phyloP scores from a whole-genome alignment of 2,113 vertebrate species.

The Oncorhynchus clarkii region DNA sequence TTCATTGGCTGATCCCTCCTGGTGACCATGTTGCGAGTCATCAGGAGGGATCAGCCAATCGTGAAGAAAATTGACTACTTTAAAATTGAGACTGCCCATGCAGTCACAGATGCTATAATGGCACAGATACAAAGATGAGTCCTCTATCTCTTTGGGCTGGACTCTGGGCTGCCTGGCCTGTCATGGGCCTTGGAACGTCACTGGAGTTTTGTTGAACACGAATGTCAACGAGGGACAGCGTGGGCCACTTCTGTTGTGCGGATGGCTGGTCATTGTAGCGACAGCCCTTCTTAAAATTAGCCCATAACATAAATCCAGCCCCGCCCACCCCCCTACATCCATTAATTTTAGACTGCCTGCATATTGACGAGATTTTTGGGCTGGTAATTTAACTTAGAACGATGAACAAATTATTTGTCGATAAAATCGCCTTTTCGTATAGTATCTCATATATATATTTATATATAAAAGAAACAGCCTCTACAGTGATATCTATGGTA shows the following conservation, averaged over 20 bases:
- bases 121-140: no score
- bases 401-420: slow-evolving; percentile 24
- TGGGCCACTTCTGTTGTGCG: not conserved
- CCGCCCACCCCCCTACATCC: not conserved
- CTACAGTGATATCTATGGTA: slow-evolving; percentile 18
- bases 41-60: no score
- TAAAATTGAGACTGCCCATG: no score
- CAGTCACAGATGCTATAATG: no score
- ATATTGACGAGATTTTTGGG: not conserved
- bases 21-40: no score
- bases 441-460: slow-evolving; percentile 28
- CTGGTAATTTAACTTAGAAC: slow-evolving; percentile 14
- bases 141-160: not conserved
- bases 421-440: slow-evolving; percentile 39
- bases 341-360: not conserved
- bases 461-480: not conserved
- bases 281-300: no score
- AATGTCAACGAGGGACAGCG: not conserved
- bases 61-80: no score
- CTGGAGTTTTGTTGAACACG: slow-evolving; percentile 10
- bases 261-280: no score
- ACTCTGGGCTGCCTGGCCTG: not conserved
- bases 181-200: not conserved
- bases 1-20: no score
- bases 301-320: not conserved